Conservation (phyloP, 92 coral and sea anemone genomes). For the Zoanthus solanderi region DNA sequence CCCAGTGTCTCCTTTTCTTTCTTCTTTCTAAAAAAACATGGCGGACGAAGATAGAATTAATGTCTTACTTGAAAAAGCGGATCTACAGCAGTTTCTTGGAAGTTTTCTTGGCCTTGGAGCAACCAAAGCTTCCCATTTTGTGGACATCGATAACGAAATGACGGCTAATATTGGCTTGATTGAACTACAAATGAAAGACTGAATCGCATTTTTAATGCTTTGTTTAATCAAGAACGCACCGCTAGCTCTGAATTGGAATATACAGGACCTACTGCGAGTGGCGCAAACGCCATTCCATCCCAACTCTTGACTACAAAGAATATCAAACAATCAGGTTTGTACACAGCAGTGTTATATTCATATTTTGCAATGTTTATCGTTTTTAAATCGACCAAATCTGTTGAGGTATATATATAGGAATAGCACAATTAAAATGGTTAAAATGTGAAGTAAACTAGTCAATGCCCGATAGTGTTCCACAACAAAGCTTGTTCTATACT, state of each 20-base stretch:
- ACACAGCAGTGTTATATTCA: too few relatives aligned
- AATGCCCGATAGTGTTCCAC: too few relatives aligned
- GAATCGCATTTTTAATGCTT: neutral
- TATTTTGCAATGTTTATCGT: too few relatives aligned
- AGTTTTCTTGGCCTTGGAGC: neutral
- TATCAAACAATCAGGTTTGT: too few relatives aligned
- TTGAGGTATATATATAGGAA: too few relatives aligned
- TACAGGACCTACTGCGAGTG: neutral
- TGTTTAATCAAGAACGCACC: neutral
- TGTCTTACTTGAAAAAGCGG: constrained; percentile 55
- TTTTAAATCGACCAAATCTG: too few relatives aligned
- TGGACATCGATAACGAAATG: neutral
- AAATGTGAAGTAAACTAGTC: too few relatives aligned
- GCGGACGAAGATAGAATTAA: constrained; percentile 46
- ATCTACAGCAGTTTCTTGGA: constrained; percentile 52
- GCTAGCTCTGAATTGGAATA: neutral
- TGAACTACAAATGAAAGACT: neutral
- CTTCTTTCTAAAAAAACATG: neutral
- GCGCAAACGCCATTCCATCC: neutral
- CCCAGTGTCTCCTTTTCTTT: too few relatives aligned
- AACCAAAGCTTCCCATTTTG: neutral
- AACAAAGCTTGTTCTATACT: too few relatives aligned
- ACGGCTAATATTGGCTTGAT: neutral
- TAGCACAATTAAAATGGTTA: too few relatives aligned
- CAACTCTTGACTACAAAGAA: too few relatives aligned